These are phyloP conservation scores for Drosophila oshimai DNA, from an alignment of 1,140 invertebrate species.

Conservation along the genomic window DNA sequence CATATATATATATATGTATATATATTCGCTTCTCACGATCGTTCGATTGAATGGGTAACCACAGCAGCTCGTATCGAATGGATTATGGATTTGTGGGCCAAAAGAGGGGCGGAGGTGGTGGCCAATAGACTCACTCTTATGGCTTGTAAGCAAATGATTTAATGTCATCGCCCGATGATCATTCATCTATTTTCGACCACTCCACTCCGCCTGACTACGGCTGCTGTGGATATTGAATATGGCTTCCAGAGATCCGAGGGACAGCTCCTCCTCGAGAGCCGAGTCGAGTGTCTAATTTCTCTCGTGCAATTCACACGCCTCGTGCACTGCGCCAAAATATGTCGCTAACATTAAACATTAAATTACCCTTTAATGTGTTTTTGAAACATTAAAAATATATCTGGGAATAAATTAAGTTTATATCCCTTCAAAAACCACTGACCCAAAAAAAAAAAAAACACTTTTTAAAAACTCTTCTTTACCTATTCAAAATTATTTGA, in stretches of 20 bases:
- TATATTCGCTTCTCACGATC: conserved; percentile 60
- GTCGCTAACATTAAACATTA: too few species aligned
- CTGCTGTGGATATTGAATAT: too few species aligned
- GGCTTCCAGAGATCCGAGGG: conserved; percentile 22
- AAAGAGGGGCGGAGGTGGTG: background rate
- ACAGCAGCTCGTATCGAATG: conserved; percentile 44
- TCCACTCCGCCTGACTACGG: background rate
- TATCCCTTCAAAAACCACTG: too few species aligned
- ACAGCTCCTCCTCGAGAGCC: background rate
- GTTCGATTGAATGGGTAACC: conserved; percentile 51
- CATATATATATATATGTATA: background rate
- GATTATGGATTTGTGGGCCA: conserved; percentile 17
- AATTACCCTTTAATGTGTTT: too few species aligned
- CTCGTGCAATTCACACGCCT: conserved; percentile 41
- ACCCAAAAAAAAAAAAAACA: too few species aligned
- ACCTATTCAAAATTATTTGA: too few species aligned
- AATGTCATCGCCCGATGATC: conserved; percentile 68
- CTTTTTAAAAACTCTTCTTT: too few species aligned
- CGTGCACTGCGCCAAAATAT: conserved; percentile 7
- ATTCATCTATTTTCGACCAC: conserved; percentile 41
- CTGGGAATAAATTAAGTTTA: too few species aligned
- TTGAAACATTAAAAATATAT: too few species aligned
- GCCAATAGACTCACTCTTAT: conserved; percentile 5
- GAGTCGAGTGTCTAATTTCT: conserved; percentile 57
- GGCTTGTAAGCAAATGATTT: conserved; percentile 53